Base-by-base conservation (phyloP, 2,888 invertebrate species). In the Caenorhabditis drosophilae region DNA sequence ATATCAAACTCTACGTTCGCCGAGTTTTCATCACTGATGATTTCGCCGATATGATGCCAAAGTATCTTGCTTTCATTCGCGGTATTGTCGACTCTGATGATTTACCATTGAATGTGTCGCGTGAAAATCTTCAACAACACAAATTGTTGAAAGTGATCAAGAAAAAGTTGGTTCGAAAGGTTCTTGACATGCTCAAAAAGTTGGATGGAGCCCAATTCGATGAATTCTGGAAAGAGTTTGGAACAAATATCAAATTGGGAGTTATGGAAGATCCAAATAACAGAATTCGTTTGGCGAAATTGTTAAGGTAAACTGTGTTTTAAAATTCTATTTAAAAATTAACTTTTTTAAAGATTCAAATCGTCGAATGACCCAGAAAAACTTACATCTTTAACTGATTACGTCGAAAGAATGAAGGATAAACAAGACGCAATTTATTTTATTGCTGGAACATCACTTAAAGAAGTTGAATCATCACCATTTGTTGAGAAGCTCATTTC, bases 11-110 rank as follows among this genome's bases (percentile, higher is more conserved):
- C 67, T 99, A 93, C 86, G 98, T 99, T 55, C 89, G 97, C 62
- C 89, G 98, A 66, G 98, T 99, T 16, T 99, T 98, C 87, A 99
- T 98, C 86, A 97, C 97, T 9, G 97, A 98, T 85, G 94, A 98
- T 87, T 97, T 98, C 88, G 93, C 93, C 85, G 97, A 98, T 84
- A 93, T 98, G 90, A 92, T 98, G 91, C 97, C 98, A 73, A 94
- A 92, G 85, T 99, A 96, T 85, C 88, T 98, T 77, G 90, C 89
- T 75, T 99, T 98, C 85, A 89, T 99, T 63, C 90, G 91, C 56
- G 98, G 98, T 79, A 91, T 99, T 75, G 97, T 98, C 45, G 98
- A 98, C 87, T 95, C 94, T 12, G 98, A 98, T 86, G 98, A 99
- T 87, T 87, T 99, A 76, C 98, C 98, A 27, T 88, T 98, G 76